Percentiles rank a stretch among this genome's conserved stretches.
These are phyloP conservation scores for Cuniculus paca DNA, from an alignment of 2,797 vertebrate species.

Conservation along the genomic window DNA sequence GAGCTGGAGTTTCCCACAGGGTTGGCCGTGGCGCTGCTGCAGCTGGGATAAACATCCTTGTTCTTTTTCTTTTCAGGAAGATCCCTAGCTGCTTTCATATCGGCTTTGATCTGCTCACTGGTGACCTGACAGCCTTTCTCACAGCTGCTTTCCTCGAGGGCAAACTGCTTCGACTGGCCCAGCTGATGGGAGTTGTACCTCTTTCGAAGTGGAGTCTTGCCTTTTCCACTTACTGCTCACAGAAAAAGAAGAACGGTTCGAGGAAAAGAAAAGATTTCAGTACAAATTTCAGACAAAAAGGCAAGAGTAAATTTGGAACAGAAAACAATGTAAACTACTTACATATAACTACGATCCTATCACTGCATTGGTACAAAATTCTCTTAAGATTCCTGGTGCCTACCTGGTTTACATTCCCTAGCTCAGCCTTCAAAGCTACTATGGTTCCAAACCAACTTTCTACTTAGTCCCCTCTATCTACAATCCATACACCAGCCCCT, in stretches of 20 bases:
- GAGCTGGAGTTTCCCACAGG: constrained; percentile 84
- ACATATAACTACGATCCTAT: constrained; percentile 9
- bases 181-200: constrained; percentile 87
- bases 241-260: constrained; percentile 78
- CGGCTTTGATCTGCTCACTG: constrained; percentile 99
- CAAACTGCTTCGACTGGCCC: constrained; percentile 87
- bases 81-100: constrained; percentile 98
- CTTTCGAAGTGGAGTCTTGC: constrained; percentile 96
- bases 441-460: background rate
- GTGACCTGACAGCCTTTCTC: constrained; percentile 99
- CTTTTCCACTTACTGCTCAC: constrained; percentile 94
- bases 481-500: background rate
- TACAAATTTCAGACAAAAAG: constrained; percentile 66
- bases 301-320: constrained; percentile 70
- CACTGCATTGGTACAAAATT: background rate
- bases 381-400: background rate
- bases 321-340: constrained; percentile 66
- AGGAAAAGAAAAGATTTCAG: constrained; percentile 75
- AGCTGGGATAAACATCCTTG: constrained; percentile 87
- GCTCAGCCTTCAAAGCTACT: background rate
- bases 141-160: constrained; percentile 92
- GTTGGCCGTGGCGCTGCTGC: constrained; percentile 82
- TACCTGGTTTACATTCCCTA: background rate
- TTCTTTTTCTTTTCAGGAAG: constrained; percentile 90
- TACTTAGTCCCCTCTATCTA: background rate